phyloP scores from a whole-genome alignment of 2,113 vertebrate genomes.

The Cyprinodon brontotheroides region DNA sequence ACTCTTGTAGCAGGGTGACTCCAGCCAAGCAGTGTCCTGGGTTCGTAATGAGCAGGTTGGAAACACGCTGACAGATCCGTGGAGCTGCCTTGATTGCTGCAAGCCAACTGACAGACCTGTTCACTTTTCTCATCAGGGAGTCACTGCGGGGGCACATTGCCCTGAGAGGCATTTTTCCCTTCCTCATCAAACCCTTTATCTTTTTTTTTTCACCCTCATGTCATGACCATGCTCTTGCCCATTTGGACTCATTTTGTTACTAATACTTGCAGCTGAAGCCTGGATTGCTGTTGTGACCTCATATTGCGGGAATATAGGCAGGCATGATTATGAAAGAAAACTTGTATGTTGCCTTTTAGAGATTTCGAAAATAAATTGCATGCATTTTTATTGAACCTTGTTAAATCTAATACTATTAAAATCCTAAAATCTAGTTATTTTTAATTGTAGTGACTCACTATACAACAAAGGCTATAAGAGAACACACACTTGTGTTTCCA shows the following conservation, averaged over 20 bases:
- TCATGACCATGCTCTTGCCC: slow-evolving; percentile 5
- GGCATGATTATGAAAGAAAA: not conserved
- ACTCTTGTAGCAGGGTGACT: slow-evolving; percentile 15
- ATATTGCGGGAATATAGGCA: not conserved
- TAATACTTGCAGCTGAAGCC: not conserved
- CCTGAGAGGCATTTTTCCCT: slow-evolving; percentile 7
- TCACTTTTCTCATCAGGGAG: slow-evolving; percentile 53
- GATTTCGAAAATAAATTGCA: not conserved
- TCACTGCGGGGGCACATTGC: not conserved
- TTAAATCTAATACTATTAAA: no score
- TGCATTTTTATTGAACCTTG: no score
- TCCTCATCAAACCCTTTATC: slow-evolving; percentile 15
- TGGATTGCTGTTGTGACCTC: not conserved
- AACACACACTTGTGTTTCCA: no score
- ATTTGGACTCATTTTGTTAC: not conserved
- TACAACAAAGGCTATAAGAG: no score
- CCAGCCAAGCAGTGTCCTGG: slow-evolving; percentile 11
- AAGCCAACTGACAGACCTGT: slow-evolving; percentile 46
- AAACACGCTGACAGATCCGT: slow-evolving; percentile 47
- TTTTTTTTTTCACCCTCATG: slow-evolving; percentile 22
- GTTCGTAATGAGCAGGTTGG: slow-evolving; percentile 55
- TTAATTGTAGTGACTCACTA: not conserved
- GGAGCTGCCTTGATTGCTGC: slow-evolving; percentile 61
- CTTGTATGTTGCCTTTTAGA: not conserved
- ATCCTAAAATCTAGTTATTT: no score